Base-by-base conservation (phyloP, 2,888 invertebrate genomes). In the Acrocyrtus sp. region DNA sequence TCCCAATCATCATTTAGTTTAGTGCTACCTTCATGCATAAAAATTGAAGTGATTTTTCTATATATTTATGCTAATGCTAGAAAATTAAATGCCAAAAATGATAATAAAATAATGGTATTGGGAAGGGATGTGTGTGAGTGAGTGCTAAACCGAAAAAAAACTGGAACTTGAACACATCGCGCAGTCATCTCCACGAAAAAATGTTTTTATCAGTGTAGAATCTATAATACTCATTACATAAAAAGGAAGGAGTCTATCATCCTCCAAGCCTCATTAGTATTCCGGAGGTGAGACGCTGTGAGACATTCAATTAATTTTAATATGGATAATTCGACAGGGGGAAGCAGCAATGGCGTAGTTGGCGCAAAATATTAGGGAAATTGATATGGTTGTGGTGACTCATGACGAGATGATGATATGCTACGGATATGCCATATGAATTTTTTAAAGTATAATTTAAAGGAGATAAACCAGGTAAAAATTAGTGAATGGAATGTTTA, bases 251-350 rank as follows among this genome's bases (percentile, higher is more conserved):
- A n/a, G n/a, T n/a, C n/a, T n/a, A n/a, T n/a, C n/a, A n/a, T n/a
- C n/a, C n/a, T n/a, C n/a, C n/a, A n/a, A n/a, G n/a, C n/a, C n/a
- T n/a, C n/a, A n/a, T n/a, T n/a, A n/a, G n/a, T n/a, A n/a, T n/a
- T n/a, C n/a, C n/a, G n/a, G n/a, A n/a, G n/a, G n/a, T n/a, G n/a
- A n/a, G n/a, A n/a, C n/a, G n/a, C n/a, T n/a, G n/a, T n/a, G n/a
- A n/a, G n/a, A n/a, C n/a, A n/a, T n/a, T 51, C 27, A 51, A 51
- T 51, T 51, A 51, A 27, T 51, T 51, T 51, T 29, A 17, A 17
- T 48, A 21, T 21, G 22, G 6, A 8, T 8, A 48, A 3, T 50
- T 50, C 27, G 10, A 51, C n/a, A n/a, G 5, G 26, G 24, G 26
- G 26, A 15, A 5, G 19, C 5, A 29, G 29, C 17, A 27, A 24